These are phyloP conservation scores for Cyclophora albipunctata DNA, from an alignment of 2,888 invertebrate species.

Conservation along the genomic window DNA sequence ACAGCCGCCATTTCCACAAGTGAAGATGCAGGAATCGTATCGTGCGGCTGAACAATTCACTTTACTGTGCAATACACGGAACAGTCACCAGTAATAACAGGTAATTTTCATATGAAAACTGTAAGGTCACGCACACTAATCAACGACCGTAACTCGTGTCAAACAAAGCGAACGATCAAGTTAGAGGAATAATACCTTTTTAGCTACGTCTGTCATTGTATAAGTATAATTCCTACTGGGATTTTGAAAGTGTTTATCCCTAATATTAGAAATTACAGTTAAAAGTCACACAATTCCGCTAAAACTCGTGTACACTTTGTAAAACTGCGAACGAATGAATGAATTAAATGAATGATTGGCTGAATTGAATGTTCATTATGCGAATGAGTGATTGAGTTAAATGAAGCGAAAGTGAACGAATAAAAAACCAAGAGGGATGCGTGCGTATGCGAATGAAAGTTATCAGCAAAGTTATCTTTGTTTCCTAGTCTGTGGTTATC, in stretches of 20 bases:
- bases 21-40: constrained; percentile 11
- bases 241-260: constrained; percentile 23
- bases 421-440: too few species aligned
- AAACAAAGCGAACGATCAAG: constrained; percentile 34
- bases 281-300: constrained; percentile 23
- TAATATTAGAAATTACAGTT: constrained; percentile 22
- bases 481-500: too few species aligned
- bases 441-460: too few species aligned
- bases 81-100: constrained; percentile 11
- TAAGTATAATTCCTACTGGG: constrained; percentile 19
- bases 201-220: constrained; percentile 65
- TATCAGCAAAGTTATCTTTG: too few species aligned
- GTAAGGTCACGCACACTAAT: constrained; percentile 49
- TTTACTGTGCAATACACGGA: constrained; percentile 5
- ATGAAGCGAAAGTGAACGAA: neutral
- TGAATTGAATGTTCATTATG: neutral
- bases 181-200: constrained; percentile 51
- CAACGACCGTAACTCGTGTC: constrained; percentile 46
- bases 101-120: constrained; percentile 22
- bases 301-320: constrained; percentile 31
- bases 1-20: constrained; percentile 30
- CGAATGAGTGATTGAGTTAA: neutral
- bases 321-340: constrained; percentile 28
- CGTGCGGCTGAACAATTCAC: constrained; percentile 13
- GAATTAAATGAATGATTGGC: constrained; percentile 17